Base-by-base conservation (phyloP, 2,113 vertebrate species). In the Pagrus major region DNA sequence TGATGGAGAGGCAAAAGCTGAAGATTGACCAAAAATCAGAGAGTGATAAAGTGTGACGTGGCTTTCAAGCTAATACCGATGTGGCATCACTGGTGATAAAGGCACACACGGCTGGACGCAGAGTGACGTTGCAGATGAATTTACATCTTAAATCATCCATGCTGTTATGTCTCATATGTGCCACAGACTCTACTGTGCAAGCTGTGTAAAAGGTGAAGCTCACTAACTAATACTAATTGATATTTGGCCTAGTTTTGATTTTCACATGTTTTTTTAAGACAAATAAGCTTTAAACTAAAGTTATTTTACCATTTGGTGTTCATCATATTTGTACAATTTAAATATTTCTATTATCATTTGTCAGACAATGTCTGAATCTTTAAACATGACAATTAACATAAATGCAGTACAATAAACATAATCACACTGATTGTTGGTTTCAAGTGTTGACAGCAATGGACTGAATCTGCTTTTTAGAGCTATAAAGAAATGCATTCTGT, bases 1-100 rank as follows among this genome's bases (percentile, higher is more conserved):
- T 89, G 61, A 96, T 96, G 96, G 87, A 95, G 79, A 96, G 91
- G 74, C 95, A 96, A 71, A 96, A 97, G 87, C 93, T 90, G 91
- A 97, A 95, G 76, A 92, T 94, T 33, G 94, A 93, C 61, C 69
- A 86, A 8, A 49, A 80, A 6, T 46, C 78, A 49, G 61, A 84
- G 18, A 63, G 15, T 20, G 42, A 61, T 8, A 31, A 33, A 2
- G 16, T 84, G 71, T 86, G 79, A 91, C 8, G 6, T 18, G 73
- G 21, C 27, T 20, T 12, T 56, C 20, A 16, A n/a, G 39, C 69
- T 14, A 6, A 65, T 3, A 52, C 9, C 54, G 41, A 65, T 21
- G 41, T 4, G 55, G 23, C 20, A 71, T 31, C 35, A 51, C 29
- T 54, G 37, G 33, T 56, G 55, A 59, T 41, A 16, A 35, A 27